Percentiles rank a stretch among this genome's conserved stretches.
Conservation (phyloP, 2,888 invertebrate species). For the Xestia rhomboidea region DNA sequence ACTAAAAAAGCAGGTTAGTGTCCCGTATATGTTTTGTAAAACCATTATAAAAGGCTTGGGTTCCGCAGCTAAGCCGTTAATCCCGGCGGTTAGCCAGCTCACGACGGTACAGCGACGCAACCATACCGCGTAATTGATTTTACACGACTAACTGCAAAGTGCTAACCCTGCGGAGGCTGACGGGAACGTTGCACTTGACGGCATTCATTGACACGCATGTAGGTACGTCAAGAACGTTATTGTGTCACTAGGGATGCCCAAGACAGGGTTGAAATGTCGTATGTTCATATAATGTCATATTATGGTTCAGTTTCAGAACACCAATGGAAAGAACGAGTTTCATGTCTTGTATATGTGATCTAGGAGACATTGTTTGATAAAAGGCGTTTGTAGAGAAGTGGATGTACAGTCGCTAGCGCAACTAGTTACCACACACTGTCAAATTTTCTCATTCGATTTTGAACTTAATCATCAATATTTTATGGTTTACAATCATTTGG, state of each 20-base stretch:
- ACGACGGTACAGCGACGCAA: slow-evolving; percentile 61
- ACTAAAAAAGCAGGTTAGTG: slow-evolving; percentile 55
- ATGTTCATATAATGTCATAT: not conserved
- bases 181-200: slow-evolving; percentile 45
- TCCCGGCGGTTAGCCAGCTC: slow-evolving; percentile 66
- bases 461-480: too few relatives aligned
- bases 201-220: slow-evolving; percentile 41
- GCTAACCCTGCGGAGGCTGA: slow-evolving; percentile 42
- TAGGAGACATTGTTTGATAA: not conserved
- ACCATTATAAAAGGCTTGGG: slow-evolving; percentile 66
- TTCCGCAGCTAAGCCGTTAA: slow-evolving; percentile 68
- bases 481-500: too few relatives aligned
- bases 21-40: slow-evolving; percentile 58
- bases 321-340: not conserved
- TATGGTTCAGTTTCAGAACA: not conserved
- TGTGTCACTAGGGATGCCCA: slow-evolving; percentile 25
- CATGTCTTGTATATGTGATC: not conserved
- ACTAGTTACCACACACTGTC: too few relatives aligned
- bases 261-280: not conserved
- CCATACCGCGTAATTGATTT: slow-evolving; percentile 68
- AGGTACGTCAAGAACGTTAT: slow-evolving; percentile 18
- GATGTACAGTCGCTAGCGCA: too few relatives aligned
- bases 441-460: too few relatives aligned
- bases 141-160: slow-evolving; percentile 62
- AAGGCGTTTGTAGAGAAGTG: not conserved